These are phyloP conservation scores for Drosophila infuscata DNA, from an alignment of 2,888 invertebrate genomes.

Conservation along the genomic window DNA sequence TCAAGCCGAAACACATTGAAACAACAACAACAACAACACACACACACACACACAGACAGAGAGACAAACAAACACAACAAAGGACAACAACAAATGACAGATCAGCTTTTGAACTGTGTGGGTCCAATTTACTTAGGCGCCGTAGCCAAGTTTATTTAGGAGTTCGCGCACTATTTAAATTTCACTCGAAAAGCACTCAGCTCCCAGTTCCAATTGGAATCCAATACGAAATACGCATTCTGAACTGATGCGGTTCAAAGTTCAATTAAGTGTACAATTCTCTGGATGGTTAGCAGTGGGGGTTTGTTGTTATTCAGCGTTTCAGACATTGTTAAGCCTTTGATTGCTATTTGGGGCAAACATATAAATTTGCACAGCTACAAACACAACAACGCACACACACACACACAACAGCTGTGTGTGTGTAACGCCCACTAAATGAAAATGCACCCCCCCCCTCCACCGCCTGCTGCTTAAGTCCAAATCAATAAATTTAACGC, in stretches of 20 bases:
- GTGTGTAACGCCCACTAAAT: slow-evolving; percentile 24
- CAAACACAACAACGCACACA: neutral
- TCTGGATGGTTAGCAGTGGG: slow-evolving; percentile 7
- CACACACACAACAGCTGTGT: slow-evolving; percentile 5
- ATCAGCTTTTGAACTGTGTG: slow-evolving; percentile 46
- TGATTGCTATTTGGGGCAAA: slow-evolving; percentile 71
- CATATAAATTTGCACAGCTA: slow-evolving; percentile 65
- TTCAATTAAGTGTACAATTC: slow-evolving; percentile 72
- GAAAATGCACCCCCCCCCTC: neutral
- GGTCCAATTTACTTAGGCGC: slow-evolving; percentile 41
- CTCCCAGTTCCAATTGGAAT: slow-evolving; percentile 24
- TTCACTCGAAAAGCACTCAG: slow-evolving; percentile 52
- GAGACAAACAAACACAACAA: slow-evolving; percentile 17
- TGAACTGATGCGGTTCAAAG: slow-evolving; percentile 61
- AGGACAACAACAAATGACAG: slow-evolving; percentile 49
- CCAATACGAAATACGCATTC: slow-evolving; percentile 30
- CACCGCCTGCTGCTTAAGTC: slow-evolving; percentile 18
- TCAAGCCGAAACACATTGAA: slow-evolving; percentile 45
- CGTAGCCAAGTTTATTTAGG: slow-evolving; percentile 28
- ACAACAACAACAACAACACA: slow-evolving; percentile 8
- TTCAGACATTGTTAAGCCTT: slow-evolving; percentile 66
- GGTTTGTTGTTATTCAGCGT: neutral
- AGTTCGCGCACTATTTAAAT: slow-evolving; percentile 59
- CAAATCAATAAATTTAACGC: slow-evolving; percentile 72
- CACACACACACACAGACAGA: neutral